Evolutionary conservation across 2,888 invertebrate species (phyloP), one percentile per base, ranked within the genome.

Genomic region (Lapara coniferarum): DNA sequence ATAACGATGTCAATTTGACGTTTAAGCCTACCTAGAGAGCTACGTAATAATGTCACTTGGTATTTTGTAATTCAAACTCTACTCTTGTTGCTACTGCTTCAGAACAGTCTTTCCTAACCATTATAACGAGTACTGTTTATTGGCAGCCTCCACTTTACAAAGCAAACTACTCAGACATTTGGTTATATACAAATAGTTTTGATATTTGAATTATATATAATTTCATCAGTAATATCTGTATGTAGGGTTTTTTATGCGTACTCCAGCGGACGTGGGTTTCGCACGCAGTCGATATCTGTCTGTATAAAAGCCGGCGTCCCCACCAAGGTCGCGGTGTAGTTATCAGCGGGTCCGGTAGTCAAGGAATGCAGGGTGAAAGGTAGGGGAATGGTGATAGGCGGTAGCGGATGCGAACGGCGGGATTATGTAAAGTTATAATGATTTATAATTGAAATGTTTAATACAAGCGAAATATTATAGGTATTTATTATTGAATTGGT

Each of bases 311-410:
- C 75, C 73, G 77, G 75, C 75, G 80, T 78, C 82, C 76, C 75
- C 70, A 66, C 56, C 78, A 78, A 84, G 83, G 84, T 80, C 79
- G 70, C 49, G 55, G 71, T 72, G 70, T 69, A 74, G 78, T 81
- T 84, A 84, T 81, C 82, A 82, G 75, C 79, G 79, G 75, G 82
- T 83, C 82, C 84, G 82, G 82, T 77, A 80, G 85, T 76, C 89
- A 86, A 81, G 86, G 89, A 87, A 89, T 90, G 89, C 76, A 72
- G 80, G 79, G 86, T 84, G 84, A 86, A 85, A 85, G 86, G 85
- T 73, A 73, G 66, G 71, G 66, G 46, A 71, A 69, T 49, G 52
- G 77, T 77, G 70, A 79, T 66, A 72, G 75, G 79, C 71, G 79
- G 70, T 55, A 77, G 84, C 82, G 82, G 71, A 57, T 0, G 37